These are phyloP conservation scores for Cataglyphis livida DNA, from an alignment of 2,888 invertebrate genomes.

Conservation along the genomic window DNA sequence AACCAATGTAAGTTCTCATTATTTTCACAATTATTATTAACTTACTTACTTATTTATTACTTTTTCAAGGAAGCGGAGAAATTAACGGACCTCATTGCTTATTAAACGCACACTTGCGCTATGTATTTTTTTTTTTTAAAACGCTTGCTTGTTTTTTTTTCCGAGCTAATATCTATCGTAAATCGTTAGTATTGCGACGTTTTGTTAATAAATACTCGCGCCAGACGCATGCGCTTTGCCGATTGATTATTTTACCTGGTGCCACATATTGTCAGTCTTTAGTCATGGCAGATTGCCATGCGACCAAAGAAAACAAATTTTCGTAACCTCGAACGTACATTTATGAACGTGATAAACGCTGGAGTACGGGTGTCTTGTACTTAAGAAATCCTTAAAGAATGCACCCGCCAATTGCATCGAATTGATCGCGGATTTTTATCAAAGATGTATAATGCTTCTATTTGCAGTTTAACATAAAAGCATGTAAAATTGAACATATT, in stretches of 20 bases:
- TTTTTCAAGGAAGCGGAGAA: background rate
- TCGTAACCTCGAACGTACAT: constrained; percentile 57
- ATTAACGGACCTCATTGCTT: constrained; percentile 16
- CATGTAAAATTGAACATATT: background rate
- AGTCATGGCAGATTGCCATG: constrained; percentile 68
- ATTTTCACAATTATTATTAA: background rate
- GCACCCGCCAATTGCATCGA: background rate
- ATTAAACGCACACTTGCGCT: constrained; percentile 2
- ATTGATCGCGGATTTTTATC: background rate
- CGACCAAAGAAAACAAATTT: constrained; percentile 63
- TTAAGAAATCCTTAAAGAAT: background rate
- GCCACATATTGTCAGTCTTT: constrained; percentile 65
- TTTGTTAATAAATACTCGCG: constrained; percentile 68
- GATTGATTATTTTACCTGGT: constrained; percentile 74
- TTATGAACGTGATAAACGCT: constrained; percentile 12
- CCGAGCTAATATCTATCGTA: constrained; percentile 46
- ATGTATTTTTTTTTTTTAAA: background rate
- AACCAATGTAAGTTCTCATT: background rate
- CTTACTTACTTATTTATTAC: background rate
- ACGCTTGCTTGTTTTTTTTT: background rate
- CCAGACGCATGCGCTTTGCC: constrained; percentile 69
- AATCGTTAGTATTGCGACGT: constrained; percentile 53
- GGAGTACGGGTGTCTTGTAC: background rate
- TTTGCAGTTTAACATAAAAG: background rate
- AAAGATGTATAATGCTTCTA: background rate